A percentile compares a stretch with the other conserved stretches of the same genome.
Evolutionary conservation across 2,888 invertebrate genomes (phyloP).

Genomic region (Caenorhabditis sp.): DNA sequence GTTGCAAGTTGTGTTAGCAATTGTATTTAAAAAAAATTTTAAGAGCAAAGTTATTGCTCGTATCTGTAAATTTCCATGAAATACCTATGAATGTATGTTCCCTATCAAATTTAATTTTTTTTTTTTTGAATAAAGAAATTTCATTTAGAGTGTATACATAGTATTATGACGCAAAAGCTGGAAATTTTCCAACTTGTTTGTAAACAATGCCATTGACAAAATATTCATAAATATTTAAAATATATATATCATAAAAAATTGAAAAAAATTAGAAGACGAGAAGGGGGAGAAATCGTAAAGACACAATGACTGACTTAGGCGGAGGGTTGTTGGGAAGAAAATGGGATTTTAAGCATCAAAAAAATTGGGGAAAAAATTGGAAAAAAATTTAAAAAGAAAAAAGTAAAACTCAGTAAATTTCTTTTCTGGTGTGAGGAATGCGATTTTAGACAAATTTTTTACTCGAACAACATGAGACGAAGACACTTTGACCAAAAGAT

Average conservation of each 20-base stretch:
- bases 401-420: neutral
- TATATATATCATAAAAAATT: too few species aligned
- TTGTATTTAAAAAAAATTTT: too few species aligned
- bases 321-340: too few species aligned
- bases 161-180: too few species aligned
- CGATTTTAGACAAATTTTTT: constrained; percentile 58
- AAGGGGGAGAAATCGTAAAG: too few species aligned
- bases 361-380: neutral
- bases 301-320: too few species aligned
- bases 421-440: constrained; percentile 56
- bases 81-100: constrained; percentile 3
- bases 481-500: constrained; percentile 27
- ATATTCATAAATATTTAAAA: neutral
- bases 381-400: constrained; percentile 10
- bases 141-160: neutral
- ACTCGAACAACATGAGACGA: constrained; percentile 62
- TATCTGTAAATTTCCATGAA: constrained; percentile 47
- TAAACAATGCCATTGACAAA: neutral
- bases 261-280: too few species aligned
- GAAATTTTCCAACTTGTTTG: too few species aligned
- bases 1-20: constrained; percentile 72
- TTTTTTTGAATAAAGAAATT: neutral
- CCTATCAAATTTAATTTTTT: too few species aligned
- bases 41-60: constrained; percentile 54
- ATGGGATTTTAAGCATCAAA: neutral